These are phyloP conservation scores for Cosmia trapezina DNA, from an alignment of 2,888 invertebrate species.

Conservation along the genomic window DNA sequence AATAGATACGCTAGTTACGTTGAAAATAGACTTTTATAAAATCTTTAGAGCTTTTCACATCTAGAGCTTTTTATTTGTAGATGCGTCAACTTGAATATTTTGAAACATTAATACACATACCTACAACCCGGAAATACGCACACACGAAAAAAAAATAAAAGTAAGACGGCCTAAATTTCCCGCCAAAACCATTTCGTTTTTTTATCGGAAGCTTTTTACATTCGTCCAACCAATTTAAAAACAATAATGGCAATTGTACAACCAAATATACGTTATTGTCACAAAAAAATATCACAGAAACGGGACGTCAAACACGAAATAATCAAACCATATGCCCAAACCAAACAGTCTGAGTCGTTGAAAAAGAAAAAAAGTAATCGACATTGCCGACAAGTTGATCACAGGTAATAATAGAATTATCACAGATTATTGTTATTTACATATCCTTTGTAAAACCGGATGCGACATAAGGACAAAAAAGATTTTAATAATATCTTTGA, in stretches of 20 bases:
- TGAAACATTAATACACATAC: conserved; percentile 12
- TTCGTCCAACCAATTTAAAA: conserved; percentile 16
- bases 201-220: background rate
- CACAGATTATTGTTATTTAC: conserved; percentile 89
- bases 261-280: conserved; percentile 61
- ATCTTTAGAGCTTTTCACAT: too few relatives aligned
- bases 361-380: conserved; percentile 71
- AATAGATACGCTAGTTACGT: background rate
- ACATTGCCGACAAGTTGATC: conserved; percentile 87
- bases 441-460: conserved; percentile 88
- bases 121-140: conserved; percentile 21
- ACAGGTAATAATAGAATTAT: conserved; percentile 89
- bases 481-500: conserved; percentile 89
- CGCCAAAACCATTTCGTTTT: conserved; percentile 41
- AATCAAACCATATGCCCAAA: conserved; percentile 83
- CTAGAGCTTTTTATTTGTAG: background rate
- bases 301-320: conserved; percentile 69
- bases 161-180: conserved; percentile 18
- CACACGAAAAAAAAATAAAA: conserved; percentile 14
- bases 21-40: background rate
- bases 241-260: conserved; percentile 14
- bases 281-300: conserved; percentile 68
- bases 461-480: conserved; percentile 89
- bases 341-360: conserved; percentile 85
- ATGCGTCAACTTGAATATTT: conserved; percentile 17